These are phyloP conservation scores for Porites cylindrica DNA, from an alignment of 92 coral and sea anemone genomes.

Conservation along the genomic window DNA sequence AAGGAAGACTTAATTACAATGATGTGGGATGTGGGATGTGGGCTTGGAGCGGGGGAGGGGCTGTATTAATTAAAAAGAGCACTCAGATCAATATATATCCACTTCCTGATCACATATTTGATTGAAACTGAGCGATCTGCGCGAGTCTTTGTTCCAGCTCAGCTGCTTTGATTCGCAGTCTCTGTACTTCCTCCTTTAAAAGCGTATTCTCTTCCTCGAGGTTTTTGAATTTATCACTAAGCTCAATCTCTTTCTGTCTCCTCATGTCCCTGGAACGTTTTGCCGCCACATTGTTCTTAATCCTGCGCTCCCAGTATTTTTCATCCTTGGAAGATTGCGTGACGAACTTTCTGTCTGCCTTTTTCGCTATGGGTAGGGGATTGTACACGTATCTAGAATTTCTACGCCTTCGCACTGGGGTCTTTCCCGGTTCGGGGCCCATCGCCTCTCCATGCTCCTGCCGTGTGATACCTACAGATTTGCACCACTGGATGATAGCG, in stretches of 20 bases:
- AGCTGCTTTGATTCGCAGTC: slow-evolving; percentile 58
- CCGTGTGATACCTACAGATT: slow-evolving; percentile 5
- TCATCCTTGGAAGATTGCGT: slow-evolving; percentile 60
- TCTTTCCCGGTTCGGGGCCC: slow-evolving; percentile 5
- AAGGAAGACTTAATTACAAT: too few species aligned
- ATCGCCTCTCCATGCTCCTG: slow-evolving; percentile 10
- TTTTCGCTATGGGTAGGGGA: slow-evolving; percentile 67
- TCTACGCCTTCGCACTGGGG: slow-evolving; percentile 26
- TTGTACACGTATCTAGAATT: slow-evolving; percentile 57
- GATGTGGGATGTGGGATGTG: too few species aligned
- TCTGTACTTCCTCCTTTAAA: slow-evolving; percentile 71
- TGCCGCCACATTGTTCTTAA: slow-evolving; percentile 79
- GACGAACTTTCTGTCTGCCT: slow-evolving; percentile 64
- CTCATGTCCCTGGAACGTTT: slow-evolving; percentile 72
- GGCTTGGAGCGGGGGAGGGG: background rate
- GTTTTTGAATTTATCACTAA: slow-evolving; percentile 48
- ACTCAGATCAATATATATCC: background rate
- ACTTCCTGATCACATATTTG: background rate
- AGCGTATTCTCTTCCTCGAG: slow-evolving; percentile 80
- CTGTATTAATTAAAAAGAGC: too few species aligned
- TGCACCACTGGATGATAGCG: slow-evolving; percentile 47
- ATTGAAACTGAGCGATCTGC: slow-evolving; percentile 15
- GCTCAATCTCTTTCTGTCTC: slow-evolving; percentile 74
- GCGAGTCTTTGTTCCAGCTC: slow-evolving; percentile 65
- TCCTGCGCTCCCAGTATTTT: slow-evolving; percentile 77